Evolutionary conservation across 2,888 invertebrate genomes (phyloP).

Genomic region (Megaustenia siamemsis): DNA sequence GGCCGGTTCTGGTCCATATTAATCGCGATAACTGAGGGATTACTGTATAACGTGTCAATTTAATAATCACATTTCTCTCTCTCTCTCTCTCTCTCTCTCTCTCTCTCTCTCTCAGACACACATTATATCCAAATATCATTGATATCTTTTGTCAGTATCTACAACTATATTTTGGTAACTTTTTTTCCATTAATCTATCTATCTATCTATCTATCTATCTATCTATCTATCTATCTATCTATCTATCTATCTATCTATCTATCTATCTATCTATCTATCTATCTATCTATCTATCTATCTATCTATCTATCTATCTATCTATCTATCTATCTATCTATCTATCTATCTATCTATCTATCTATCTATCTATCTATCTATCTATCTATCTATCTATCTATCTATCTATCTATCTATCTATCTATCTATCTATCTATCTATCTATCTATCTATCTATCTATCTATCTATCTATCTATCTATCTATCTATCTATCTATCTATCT

Average conservation of each 20-base stretch:
- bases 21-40: no score
- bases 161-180: no score
- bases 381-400: conserved; percentile 9
- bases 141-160: no score
- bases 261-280: background rate
- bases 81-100: background rate
- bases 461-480: background rate
- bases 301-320: background rate
- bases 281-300: background rate
- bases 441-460: background rate
- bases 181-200: no score
- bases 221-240: background rate
- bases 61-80: no score
- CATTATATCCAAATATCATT: no score
- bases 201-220: conserved; percentile 9
- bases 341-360: conserved; percentile 9
- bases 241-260: background rate
- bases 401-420: conserved; percentile 9
- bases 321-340: conserved; percentile 9
- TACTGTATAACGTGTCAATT: background rate
- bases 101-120: conserved; percentile 9
- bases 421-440: conserved; percentile 3
- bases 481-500: conserved; percentile 9
- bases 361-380: background rate
- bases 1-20: no score